phyloP scores from a whole-genome alignment of 2,888 invertebrate species.

The Charanyca ferruginea region DNA sequence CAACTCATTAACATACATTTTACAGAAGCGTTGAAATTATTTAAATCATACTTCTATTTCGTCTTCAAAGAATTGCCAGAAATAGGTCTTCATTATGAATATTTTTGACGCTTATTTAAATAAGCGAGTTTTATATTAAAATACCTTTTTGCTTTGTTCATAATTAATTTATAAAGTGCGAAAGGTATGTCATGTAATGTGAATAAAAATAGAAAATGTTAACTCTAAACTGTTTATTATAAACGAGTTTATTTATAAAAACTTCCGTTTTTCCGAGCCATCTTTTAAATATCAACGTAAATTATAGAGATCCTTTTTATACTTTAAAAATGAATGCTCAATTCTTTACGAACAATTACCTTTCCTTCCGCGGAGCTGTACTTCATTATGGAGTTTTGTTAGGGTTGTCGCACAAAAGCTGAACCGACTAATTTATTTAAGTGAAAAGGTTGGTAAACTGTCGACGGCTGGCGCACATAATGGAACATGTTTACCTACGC shows the following conservation, averaged over 20 bases:
- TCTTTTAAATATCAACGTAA: slow-evolving; percentile 15
- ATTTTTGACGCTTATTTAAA: no score
- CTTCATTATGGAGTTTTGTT: slow-evolving; percentile 39
- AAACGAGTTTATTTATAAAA: background rate
- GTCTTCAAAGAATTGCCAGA: no score
- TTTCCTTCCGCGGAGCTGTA: slow-evolving; percentile 25
- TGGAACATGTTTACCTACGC: background rate
- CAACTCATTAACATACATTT: no score
- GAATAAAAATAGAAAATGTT: background rate
- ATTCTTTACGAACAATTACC: slow-evolving; percentile 51
- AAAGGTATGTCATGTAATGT: no score
- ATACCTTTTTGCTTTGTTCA: no score
- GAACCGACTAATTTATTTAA: no score
- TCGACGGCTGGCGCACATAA: no score
- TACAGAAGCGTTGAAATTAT: no score
- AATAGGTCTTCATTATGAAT: no score
- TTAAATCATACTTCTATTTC: no score
- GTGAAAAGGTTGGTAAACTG: background rate
- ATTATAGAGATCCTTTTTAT: slow-evolving; percentile 11
- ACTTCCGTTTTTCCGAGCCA: background rate
- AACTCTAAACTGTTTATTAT: background rate
- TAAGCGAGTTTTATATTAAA: no score
- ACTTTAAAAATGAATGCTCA: slow-evolving; percentile 40
- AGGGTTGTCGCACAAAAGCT: slow-evolving; percentile 35
- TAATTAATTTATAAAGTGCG: no score